A percentile compares a stretch with the other conserved stretches of the same genome.
These are phyloP conservation scores for Vandiemenella viatica DNA, from an alignment of 2,888 invertebrate genomes.

Conservation along the genomic window DNA sequence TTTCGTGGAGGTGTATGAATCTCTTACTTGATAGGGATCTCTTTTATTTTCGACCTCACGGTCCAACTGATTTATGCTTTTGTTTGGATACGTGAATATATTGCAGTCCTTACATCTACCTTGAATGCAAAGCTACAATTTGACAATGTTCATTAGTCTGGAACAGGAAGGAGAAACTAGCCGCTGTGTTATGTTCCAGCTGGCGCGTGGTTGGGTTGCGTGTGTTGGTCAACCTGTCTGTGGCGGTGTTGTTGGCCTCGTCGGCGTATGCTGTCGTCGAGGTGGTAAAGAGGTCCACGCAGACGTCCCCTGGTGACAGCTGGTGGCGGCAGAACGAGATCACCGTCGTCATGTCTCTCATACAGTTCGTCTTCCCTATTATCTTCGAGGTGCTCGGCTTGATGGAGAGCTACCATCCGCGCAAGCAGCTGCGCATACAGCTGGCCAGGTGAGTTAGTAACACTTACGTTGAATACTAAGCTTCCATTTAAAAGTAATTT, in stretches of 20 bases:
- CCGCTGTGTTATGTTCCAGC: too few relatives aligned
- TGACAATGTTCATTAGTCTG: too few relatives aligned
- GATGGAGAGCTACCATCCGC: conserved; percentile 85
- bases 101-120: too few relatives aligned
- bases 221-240: conserved; percentile 67
- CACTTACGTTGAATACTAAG: too few relatives aligned
- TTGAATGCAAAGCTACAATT: too few relatives aligned
- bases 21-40: too few relatives aligned
- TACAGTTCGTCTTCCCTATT: conserved; percentile 75
- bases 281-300: conserved; percentile 55
- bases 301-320: conserved; percentile 36
- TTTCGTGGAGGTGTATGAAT: too few relatives aligned
- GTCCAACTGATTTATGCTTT: too few relatives aligned
- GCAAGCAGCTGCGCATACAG: conserved; percentile 77
- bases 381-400: conserved; percentile 82
- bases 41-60: too few relatives aligned
- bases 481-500: too few relatives aligned
- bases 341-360: conserved; percentile 76
- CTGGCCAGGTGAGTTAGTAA: conserved; percentile 90
- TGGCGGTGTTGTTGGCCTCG: conserved; percentile 57
- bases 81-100: too few relatives aligned
- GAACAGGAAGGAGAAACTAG: too few relatives aligned
- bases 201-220: conserved; percentile 73
- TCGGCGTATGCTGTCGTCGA: conserved; percentile 79
- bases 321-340: conserved; percentile 87